These are phyloP conservation scores for Ctena decussata DNA, from an alignment of 2,888 invertebrate genomes.

Conservation along the genomic window DNA sequence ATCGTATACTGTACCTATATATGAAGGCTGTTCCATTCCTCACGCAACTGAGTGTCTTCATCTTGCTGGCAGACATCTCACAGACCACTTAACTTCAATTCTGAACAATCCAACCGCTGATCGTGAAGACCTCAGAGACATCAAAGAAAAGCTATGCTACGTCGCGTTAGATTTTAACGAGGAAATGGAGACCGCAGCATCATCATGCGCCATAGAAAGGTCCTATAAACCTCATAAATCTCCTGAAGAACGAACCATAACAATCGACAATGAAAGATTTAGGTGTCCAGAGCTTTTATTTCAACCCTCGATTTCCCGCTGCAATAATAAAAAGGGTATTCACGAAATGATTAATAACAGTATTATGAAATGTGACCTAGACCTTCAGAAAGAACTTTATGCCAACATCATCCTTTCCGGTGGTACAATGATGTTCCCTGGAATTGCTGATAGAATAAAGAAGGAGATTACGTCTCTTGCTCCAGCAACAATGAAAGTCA, in stretches of 20 bases:
- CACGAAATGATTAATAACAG: conserved; percentile 85
- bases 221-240: conserved; percentile 84
- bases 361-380: conserved; percentile 85
- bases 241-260: conserved; percentile 85
- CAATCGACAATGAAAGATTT: conserved; percentile 84
- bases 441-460: conserved; percentile 98
- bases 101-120: conserved; percentile 85
- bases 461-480: conserved; percentile 97
- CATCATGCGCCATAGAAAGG: conserved; percentile 81
- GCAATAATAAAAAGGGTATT: conserved; percentile 84
- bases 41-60: conserved; percentile 91
- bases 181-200: conserved; percentile 83
- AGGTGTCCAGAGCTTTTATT: conserved; percentile 84
- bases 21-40: conserved; percentile 96
- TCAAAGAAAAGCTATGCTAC: conserved; percentile 89
- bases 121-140: no score
- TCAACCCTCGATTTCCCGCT: conserved; percentile 84
- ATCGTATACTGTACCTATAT: conserved; percentile 98
- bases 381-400: conserved; percentile 85
- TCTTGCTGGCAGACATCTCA: conserved; percentile 77
- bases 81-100: conserved; percentile 88
- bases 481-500: conserved; percentile 78
- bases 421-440: conserved; percentile 98
- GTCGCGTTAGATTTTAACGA: conserved; percentile 84
- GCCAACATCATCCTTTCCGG: conserved; percentile 92